Base-by-base conservation (phyloP, 2,888 invertebrate species). In the Hirudinaria manillensis region DNA sequence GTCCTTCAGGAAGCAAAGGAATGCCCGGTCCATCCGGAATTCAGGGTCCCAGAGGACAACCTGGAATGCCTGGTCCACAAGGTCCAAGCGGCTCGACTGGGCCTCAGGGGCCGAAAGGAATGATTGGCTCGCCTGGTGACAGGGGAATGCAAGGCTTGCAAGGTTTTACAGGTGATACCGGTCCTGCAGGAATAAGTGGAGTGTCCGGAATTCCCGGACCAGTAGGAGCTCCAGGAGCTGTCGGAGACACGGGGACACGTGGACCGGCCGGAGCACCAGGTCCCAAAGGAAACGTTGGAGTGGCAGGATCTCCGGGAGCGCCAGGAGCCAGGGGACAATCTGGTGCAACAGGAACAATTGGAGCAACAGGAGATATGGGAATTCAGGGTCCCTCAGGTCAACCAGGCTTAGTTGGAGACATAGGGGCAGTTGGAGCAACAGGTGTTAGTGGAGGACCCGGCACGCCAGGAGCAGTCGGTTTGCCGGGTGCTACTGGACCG, bases 241-340 rank as follows among this genome's bases (percentile, higher is more conserved):
- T 67, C 0, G 80, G 80, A 45, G 34, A 61, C 10, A 38, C 61
- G 21, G 77, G 75, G 3, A 45, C 55, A n/a, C 19, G 77, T 77
- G 38, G 61, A 56, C 36, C 10, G 36, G 70, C 61, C 27, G 78
- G 76, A 51, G n/a, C 72, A 56, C 24, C 76, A 36, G 78, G 78
- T 13, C 68, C 29, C 16, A 29, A 36, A 38, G 78, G 78, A 21
- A 66, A 38, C 56, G 36, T 77, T 53, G 78, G 78, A 74, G 70
- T 34, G 13, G 27, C 61, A 3, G 77, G 77, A 21, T 36, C 89
- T 82, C 88, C 90, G 2, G 93, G 93, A 10, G 87, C 89, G 77
- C 88, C 89, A 0, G 90, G 90, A 0, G 87, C 88, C 0, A 85
- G 88, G 0, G 84, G 84, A 51, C 78, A 79, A 66, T 75, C 80